These are phyloP conservation scores for Podotricha telesiphe DNA, from an alignment of 2,888 invertebrate genomes.

Conservation along the genomic window DNA sequence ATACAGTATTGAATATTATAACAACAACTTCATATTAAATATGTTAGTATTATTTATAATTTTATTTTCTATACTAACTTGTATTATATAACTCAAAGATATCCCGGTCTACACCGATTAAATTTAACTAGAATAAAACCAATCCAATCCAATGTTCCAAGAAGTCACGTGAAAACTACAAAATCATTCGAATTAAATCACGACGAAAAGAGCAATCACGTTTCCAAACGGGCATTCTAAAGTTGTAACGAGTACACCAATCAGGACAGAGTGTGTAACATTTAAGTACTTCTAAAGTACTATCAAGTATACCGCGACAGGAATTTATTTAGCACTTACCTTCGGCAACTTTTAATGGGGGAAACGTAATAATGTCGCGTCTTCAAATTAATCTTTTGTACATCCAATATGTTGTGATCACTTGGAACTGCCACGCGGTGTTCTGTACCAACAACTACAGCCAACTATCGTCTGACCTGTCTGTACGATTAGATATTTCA, in stretches of 20 bases:
- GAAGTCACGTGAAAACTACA: neutral
- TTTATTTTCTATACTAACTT: no score
- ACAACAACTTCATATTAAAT: no score
- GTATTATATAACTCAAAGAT: no score
- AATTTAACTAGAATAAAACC: no score
- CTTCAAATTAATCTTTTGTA: conserved; percentile 26
- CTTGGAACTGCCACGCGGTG: neutral
- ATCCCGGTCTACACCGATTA: no score
- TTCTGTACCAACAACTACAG: no score
- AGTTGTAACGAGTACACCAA: conserved; percentile 20
- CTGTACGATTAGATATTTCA: no score
- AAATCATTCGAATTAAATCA: neutral
- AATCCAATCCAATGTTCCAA: no score
- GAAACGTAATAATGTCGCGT: conserved; percentile 20
- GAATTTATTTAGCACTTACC: conserved; percentile 32
- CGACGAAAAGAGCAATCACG: neutral
- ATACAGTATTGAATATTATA: no score
- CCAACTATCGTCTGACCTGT: no score
- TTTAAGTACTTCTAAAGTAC: conserved; percentile 28
- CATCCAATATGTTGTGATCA: neutral
- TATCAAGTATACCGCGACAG: conserved; percentile 29
- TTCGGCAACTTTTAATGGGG: conserved; percentile 33
- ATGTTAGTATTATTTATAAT: no score
- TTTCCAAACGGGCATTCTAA: conserved; percentile 5
- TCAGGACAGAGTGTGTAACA: conserved; percentile 20